phyloP scores from a whole-genome alignment of 2,888 invertebrate species.

The Abrostola triplasia region DNA sequence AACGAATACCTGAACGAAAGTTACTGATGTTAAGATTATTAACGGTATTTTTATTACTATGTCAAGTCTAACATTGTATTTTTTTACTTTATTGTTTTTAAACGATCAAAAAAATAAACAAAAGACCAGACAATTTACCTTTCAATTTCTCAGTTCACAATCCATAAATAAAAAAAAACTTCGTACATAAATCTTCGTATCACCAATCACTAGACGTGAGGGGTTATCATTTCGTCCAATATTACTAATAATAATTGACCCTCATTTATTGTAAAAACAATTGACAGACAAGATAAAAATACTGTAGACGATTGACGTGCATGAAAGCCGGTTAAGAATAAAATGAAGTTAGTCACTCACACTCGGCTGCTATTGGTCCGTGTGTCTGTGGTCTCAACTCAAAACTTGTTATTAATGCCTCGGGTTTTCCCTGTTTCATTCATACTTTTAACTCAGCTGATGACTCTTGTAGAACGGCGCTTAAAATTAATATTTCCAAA shows the following conservation, averaged over 20 bases:
- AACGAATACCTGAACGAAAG: too few relatives aligned
- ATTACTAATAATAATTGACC: conserved; percentile 2
- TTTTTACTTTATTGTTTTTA: neutral
- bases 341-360: conserved; percentile 43
- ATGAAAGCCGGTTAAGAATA: conserved; percentile 17
- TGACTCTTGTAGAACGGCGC: too few relatives aligned
- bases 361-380: neutral
- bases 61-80: neutral
- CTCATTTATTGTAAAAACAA: conserved; percentile 9
- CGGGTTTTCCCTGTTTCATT: conserved; percentile 43
- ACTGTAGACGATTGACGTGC: conserved; percentile 33
- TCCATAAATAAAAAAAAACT: neutral
- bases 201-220: conserved; percentile 23
- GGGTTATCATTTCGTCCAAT: conserved; percentile 36
- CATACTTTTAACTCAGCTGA: neutral
- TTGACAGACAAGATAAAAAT: conserved; percentile 7
- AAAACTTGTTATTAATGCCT: conserved; percentile 6
- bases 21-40: neutral
- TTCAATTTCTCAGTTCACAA: neutral
- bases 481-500: too few relatives aligned
- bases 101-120: neutral
- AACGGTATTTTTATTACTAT: neutral
- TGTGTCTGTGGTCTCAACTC: neutral
- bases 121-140: conserved; percentile 16
- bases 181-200: neutral